These are phyloP conservation scores for Epizoanthus ramosus DNA, from an alignment of 92 coral and sea anemone species.

Conservation along the genomic window DNA sequence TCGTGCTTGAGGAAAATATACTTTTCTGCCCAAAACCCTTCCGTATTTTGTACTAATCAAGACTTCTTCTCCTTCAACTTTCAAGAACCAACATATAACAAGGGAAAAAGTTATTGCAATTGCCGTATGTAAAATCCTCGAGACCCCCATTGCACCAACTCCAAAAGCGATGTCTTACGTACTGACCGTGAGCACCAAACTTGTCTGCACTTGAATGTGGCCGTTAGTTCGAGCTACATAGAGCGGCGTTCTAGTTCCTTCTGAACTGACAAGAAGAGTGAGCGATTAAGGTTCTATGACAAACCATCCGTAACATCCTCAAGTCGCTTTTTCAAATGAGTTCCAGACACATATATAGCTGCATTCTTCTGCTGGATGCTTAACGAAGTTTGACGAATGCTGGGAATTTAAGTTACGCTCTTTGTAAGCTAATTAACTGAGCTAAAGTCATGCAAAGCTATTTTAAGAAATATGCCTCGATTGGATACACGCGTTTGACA, in stretches of 20 bases:
- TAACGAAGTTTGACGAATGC: constrained; percentile 29
- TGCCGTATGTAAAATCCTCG: background rate
- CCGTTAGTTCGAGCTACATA: background rate
- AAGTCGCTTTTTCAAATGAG: background rate
- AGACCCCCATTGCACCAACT: background rate
- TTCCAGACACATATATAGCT: constrained; percentile 6
- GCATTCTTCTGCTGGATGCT: background rate
- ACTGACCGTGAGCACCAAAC: background rate
- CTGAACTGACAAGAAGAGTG: background rate
- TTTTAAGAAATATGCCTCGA: background rate
- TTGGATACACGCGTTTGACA: background rate
- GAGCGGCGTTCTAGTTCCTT: background rate
- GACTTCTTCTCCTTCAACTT: background rate
- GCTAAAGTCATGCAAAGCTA: constrained; percentile 12
- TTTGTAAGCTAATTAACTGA: background rate
- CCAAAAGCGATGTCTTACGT: too few relatives aligned
- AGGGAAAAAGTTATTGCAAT: background rate
- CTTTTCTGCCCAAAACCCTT: constrained; percentile 53
- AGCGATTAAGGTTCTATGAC: too few relatives aligned
- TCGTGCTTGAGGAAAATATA: constrained; percentile 50
- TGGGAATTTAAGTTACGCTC: constrained; percentile 15
- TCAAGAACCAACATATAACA: background rate
- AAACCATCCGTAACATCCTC: too few relatives aligned
- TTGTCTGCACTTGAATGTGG: background rate
- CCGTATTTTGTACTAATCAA: constrained; percentile 64